Conservation (phyloP, 2,113 vertebrate species). For the rabbit (Oryctolagus cuniculus) region DNA sequence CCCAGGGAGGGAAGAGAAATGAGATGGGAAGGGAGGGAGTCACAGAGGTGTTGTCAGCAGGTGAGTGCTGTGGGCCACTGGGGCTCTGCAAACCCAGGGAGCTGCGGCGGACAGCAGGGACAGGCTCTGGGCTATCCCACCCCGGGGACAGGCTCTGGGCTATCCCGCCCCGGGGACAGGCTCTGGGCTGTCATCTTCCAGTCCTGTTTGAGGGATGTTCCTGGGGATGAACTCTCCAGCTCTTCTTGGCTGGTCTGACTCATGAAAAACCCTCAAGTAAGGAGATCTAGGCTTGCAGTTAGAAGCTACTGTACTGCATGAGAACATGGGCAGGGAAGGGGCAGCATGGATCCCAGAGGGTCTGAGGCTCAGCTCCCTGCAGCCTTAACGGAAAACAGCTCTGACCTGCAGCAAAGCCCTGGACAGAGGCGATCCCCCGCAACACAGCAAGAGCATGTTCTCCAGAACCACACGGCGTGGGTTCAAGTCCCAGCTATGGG, state of each 20-base stretch:
- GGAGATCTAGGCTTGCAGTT: neutral
- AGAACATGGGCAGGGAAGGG: fast-evolving
- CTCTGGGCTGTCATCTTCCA: neutral
- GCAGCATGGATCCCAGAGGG: fast-evolving
- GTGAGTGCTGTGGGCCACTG: too few species aligned
- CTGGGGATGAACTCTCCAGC: neutral
- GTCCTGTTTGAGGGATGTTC: neutral
- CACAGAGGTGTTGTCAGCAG: neutral
- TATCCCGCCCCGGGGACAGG: neutral
- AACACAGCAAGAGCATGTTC: too few species aligned
- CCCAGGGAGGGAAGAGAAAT: neutral
- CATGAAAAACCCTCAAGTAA: neutral
- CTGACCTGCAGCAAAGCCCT: neutral
- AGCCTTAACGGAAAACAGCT: neutral
- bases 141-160: neutral
- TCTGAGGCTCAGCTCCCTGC: neutral
- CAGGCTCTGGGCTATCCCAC: neutral
- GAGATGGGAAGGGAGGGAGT: neutral
- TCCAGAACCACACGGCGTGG: neutral
- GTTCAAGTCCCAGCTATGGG: neutral
- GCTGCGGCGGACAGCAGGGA: too few species aligned
- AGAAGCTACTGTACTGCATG: neutral
- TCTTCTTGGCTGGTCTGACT: neutral
- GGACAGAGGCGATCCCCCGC: too few species aligned
- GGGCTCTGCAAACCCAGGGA: neutral